phyloP scores from a whole-genome alignment of 2,888 invertebrate species.

The Tenthredo notha region DNA sequence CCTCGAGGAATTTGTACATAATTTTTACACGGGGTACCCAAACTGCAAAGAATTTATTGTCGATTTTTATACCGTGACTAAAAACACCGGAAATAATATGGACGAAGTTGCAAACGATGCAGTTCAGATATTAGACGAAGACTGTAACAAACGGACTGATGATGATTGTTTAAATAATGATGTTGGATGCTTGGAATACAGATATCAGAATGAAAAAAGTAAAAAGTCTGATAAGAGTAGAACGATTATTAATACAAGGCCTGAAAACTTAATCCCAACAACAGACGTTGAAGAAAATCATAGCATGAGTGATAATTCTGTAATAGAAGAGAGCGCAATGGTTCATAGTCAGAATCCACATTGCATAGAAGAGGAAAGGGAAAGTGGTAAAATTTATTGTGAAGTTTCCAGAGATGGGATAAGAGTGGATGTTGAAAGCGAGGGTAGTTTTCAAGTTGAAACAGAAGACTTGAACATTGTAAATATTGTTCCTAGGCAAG shows the following conservation, averaged over 20 bases:
- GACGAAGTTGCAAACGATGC: constrained; percentile 76
- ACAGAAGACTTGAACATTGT: constrained; percentile 2
- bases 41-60: constrained; percentile 84
- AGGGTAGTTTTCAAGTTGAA: not conserved
- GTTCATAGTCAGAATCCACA: constrained; percentile 33
- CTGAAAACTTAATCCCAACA: constrained; percentile 58
- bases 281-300: constrained; percentile 21
- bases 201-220: constrained; percentile 45
- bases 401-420: constrained; percentile 42
- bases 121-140: constrained; percentile 69
- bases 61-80: constrained; percentile 77
- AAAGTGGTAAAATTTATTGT: constrained; percentile 21
- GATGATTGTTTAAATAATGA: not conserved
- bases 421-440: not conserved
- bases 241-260: constrained; percentile 53
- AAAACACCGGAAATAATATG: constrained; percentile 75
- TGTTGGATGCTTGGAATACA: constrained; percentile 34
- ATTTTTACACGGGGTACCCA: constrained; percentile 87
- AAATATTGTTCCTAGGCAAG: constrained; percentile 44
- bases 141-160: constrained; percentile 54
- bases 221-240: constrained; percentile 17
- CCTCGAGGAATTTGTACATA: constrained; percentile 85
- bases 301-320: constrained; percentile 53
- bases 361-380: constrained; percentile 20
- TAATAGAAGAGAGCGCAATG: constrained; percentile 46